A percentile compares a stretch with the other conserved stretches of the same genome.
phyloP scores from a whole-genome alignment of 2,797 vertebrate genomes.

The Moxostoma hubbsi region DNA sequence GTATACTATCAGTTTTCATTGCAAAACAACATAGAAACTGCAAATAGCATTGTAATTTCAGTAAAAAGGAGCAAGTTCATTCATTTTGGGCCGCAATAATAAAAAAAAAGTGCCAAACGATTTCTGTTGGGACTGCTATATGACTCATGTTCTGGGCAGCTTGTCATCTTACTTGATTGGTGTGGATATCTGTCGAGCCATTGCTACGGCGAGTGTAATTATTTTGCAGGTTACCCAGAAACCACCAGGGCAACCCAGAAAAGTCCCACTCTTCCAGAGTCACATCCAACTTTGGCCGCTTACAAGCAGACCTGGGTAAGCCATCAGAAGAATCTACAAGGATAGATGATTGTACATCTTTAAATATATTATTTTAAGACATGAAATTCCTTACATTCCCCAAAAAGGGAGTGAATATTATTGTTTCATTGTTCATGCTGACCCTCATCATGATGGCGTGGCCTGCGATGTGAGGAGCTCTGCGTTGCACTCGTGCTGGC shows the following conservation, averaged over 20 bases:
- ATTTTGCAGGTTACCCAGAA: constrained; percentile 93
- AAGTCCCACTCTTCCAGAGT: constrained; percentile 94
- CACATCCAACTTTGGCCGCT: constrained; percentile 89
- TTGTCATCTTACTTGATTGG: constrained; percentile 88
- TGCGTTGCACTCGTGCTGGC: constrained; percentile 70
- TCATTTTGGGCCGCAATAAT: too few relatives aligned
- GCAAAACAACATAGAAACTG: too few relatives aligned
- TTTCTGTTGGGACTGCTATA: too few relatives aligned
- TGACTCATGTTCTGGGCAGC: too few relatives aligned
- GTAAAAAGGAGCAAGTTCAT: too few relatives aligned
- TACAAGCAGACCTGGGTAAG: constrained; percentile 82
- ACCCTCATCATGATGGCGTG: constrained; percentile 82
- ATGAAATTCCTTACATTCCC: neutral
- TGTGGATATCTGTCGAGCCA: constrained; percentile 96
- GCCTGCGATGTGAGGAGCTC: constrained; percentile 82
- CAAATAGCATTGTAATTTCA: too few relatives aligned
- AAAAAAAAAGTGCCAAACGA: too few relatives aligned
- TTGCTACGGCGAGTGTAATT: constrained; percentile 91
- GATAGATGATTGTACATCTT: neutral
- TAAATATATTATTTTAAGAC: neutral
- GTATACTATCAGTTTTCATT: too few relatives aligned
- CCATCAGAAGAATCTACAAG: constrained; percentile 80
- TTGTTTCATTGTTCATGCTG: constrained; percentile 20
- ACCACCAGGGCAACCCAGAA: constrained; percentile 98
- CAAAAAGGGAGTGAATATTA: neutral